Percentiles rank a stretch among this genome's conserved stretches.
Conservation (phyloP, 2,888 invertebrate species). For the Fragum sueziense region DNA sequence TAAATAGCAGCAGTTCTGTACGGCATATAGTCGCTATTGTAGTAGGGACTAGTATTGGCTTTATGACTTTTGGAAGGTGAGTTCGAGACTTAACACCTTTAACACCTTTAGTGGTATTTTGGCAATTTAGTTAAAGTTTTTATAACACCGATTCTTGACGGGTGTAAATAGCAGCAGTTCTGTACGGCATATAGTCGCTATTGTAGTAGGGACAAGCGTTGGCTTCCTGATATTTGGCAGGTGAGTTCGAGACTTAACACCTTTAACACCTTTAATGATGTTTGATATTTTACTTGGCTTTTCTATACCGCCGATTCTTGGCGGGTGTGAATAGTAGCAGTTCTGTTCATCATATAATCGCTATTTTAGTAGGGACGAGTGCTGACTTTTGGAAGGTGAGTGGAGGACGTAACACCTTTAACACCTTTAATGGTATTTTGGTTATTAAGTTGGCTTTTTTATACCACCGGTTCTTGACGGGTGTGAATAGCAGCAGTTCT, state of each 20-base stretch:
- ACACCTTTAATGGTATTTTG: too few species aligned
- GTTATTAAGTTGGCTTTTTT: conserved; percentile 35
- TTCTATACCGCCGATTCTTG: too few species aligned
- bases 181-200: conserved; percentile 38
- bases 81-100: too few species aligned
- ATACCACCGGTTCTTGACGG: conserved; percentile 40
- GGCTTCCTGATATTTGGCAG: conserved; percentile 53
- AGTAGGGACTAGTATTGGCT: conserved; percentile 41
- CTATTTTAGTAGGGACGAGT: conserved; percentile 40
- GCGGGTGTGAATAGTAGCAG: too few species aligned
- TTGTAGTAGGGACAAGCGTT: conserved; percentile 38
- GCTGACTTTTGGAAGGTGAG: conserved; percentile 44
- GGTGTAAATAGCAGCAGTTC: conserved; percentile 17
- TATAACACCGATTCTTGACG: conserved; percentile 40
- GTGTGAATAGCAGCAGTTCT: conserved; percentile 15
- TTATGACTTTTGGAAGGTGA: conserved; percentile 56
- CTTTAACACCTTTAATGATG: too few species aligned
- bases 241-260: too few species aligned
- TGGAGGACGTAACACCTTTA: too few species aligned
- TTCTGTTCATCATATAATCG: conserved; percentile 33
- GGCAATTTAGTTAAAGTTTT: conserved; percentile 29
- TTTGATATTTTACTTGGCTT: too few species aligned
- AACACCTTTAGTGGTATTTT: too few species aligned
- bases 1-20: conserved; percentile 16
- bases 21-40: conserved; percentile 42